Evolutionary conservation across 2,888 invertebrate species (phyloP).

Genomic region (Schizaphis graminum): DNA sequence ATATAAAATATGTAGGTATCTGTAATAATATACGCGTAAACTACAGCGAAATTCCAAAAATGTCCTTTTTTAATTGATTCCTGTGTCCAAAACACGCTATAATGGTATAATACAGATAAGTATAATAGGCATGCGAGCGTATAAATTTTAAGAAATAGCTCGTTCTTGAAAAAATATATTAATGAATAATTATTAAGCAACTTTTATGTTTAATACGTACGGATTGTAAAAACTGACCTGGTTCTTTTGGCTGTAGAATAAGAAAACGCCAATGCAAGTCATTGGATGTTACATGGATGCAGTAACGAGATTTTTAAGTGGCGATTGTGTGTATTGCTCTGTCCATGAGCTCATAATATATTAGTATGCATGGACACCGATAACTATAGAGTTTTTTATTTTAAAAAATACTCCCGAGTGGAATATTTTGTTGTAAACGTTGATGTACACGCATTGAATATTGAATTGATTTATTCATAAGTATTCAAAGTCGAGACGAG

Average conservation of each 20-base stretch:
- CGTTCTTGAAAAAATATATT: background rate
- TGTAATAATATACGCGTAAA: background rate
- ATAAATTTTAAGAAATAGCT: no score
- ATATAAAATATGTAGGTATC: no score
- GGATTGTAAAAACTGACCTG: background rate
- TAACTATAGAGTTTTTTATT: background rate
- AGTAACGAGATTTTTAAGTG: background rate
- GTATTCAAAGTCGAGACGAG: background rate
- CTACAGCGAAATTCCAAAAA: background rate
- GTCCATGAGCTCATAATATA: background rate
- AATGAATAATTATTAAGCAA: background rate
- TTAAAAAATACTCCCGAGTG: background rate
- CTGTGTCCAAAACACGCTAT: no score
- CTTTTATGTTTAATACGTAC: background rate
- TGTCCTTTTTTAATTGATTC: background rate
- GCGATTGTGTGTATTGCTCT: background rate
- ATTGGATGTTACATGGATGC: background rate
- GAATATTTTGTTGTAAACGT: background rate
- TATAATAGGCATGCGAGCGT: no score
- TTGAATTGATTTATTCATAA: background rate
- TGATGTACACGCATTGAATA: constrained; percentile 1
- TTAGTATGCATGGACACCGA: background rate
- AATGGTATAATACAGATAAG: no score
- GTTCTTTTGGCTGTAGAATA: background rate
- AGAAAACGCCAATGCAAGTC: background rate